Percentiles rank a stretch among this genome's conserved stretches.
phyloP scores from a whole-genome alignment of 2,888 invertebrate genomes.

The Pterostichus madidus region DNA sequence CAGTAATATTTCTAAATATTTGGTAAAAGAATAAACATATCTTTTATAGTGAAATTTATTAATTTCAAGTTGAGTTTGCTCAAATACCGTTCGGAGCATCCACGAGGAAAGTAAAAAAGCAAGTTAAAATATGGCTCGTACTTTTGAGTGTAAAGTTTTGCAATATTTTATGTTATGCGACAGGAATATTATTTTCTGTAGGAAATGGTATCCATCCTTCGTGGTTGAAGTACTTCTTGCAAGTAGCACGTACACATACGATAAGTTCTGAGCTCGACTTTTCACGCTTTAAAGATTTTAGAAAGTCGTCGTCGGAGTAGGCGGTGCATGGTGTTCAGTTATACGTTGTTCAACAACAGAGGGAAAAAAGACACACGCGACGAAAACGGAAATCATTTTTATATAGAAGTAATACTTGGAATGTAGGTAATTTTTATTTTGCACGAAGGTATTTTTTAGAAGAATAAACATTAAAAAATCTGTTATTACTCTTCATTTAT shows the following conservation, averaged over 20 bases:
- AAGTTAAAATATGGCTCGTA: slow-evolving; percentile 48
- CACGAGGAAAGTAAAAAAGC: not conserved
- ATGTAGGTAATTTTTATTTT: too few relatives aligned
- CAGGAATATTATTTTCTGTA: slow-evolving; percentile 55
- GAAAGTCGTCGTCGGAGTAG: slow-evolving; percentile 28
- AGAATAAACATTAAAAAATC: too few relatives aligned
- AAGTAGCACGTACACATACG: slow-evolving; percentile 59
- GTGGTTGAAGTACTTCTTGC: slow-evolving; percentile 51
- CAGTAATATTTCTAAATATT: too few relatives aligned
- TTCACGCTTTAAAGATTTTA: slow-evolving; percentile 57
- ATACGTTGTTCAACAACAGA: not conserved
- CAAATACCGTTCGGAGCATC: not conserved
- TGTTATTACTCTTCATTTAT: too few relatives aligned
- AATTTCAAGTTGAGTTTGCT: too few relatives aligned
- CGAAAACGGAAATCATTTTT: too few relatives aligned
- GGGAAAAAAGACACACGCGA: too few relatives aligned
- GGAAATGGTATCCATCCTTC: slow-evolving; percentile 56
- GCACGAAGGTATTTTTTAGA: too few relatives aligned
- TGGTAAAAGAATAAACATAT: too few relatives aligned
- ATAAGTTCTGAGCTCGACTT: slow-evolving; percentile 50
- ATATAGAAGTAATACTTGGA: too few relatives aligned
- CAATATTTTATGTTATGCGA: slow-evolving; percentile 55
- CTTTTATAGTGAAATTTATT: too few relatives aligned
- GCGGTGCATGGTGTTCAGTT: not conserved
- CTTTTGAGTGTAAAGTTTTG: slow-evolving; percentile 53